phyloP scores from a whole-genome alignment of 2,888 invertebrate genomes.

The Ariolimax columbianus region DNA sequence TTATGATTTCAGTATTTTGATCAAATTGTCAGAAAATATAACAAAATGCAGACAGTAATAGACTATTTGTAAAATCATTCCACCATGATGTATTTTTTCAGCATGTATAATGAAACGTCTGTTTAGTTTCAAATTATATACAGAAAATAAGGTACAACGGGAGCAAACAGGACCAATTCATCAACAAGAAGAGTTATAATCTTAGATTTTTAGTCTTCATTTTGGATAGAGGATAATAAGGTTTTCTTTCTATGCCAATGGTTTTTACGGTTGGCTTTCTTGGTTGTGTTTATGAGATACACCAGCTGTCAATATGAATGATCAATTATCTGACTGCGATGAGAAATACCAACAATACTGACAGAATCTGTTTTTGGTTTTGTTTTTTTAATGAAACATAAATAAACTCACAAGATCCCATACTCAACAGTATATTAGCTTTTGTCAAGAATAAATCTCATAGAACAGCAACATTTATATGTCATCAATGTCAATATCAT shows the following conservation, averaged over 20 bases:
- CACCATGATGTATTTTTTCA: background rate
- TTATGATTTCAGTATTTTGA: background rate
- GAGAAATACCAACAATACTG: background rate
- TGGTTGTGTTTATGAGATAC: too few species aligned
- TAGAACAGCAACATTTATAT: conserved; percentile 64
- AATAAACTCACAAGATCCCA: conserved; percentile 6
- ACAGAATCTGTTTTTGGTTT: background rate
- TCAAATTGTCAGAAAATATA: background rate
- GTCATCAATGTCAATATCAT: conserved; percentile 77
- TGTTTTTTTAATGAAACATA: background rate
- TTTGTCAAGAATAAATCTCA: background rate
- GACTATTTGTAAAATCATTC: background rate
- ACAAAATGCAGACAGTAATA: background rate
- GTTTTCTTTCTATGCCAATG: too few species aligned
- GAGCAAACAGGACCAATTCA: too few species aligned
- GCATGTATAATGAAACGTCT: background rate
- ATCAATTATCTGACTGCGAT: background rate
- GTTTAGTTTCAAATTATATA: background rate
- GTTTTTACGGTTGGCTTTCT: too few species aligned
- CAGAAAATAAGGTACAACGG: too few species aligned
- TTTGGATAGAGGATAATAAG: too few species aligned
- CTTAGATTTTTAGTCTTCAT: too few species aligned
- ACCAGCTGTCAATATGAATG: too few species aligned
- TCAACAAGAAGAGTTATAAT: too few species aligned
- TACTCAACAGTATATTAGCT: background rate